Evolutionary conservation across 2,113 vertebrate species (phyloP).

Genomic region (Oncorhynchus mykiss): DNA sequence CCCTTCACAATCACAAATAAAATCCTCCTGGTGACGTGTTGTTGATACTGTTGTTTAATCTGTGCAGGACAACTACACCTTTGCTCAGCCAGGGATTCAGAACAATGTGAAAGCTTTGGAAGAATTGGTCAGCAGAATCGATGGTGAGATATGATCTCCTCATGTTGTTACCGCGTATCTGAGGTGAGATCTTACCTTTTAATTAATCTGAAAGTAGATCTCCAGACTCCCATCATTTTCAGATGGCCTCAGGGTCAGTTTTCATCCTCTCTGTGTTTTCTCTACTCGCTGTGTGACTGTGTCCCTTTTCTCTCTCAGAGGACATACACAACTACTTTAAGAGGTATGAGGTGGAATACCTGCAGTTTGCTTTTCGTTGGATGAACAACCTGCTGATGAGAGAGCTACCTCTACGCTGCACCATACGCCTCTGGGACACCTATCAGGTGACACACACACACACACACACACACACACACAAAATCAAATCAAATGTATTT

Average conservation of each 20-base stretch:
- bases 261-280: too few relatives aligned
- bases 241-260: neutral
- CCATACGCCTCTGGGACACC: slow-evolving; percentile 91
- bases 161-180: too few relatives aligned
- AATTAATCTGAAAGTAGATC: too few relatives aligned
- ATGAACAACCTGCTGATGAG: slow-evolving; percentile 83
- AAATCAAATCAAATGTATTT: too few relatives aligned
- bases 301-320: slow-evolving; percentile 71
- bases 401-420: slow-evolving; percentile 89
- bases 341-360: slow-evolving; percentile 89
- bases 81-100: slow-evolving; percentile 97
- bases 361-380: slow-evolving; percentile 92
- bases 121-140: slow-evolving; percentile 94
- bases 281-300: neutral
- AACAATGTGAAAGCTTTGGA: slow-evolving; percentile 97
- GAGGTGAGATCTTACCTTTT: too few relatives aligned
- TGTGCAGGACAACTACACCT: slow-evolving; percentile 93
- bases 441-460: slow-evolving; percentile 39
- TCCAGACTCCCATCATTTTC: neutral
- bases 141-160: slow-evolving; percentile 77
- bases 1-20: too few relatives aligned
- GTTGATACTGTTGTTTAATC: neutral
- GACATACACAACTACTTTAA: slow-evolving; percentile 90
- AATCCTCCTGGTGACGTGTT: neutral
- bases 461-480: neutral